These are phyloP conservation scores for Artibeus lituratus DNA, from an alignment of 2,797 vertebrate genomes.

Conservation along the genomic window DNA sequence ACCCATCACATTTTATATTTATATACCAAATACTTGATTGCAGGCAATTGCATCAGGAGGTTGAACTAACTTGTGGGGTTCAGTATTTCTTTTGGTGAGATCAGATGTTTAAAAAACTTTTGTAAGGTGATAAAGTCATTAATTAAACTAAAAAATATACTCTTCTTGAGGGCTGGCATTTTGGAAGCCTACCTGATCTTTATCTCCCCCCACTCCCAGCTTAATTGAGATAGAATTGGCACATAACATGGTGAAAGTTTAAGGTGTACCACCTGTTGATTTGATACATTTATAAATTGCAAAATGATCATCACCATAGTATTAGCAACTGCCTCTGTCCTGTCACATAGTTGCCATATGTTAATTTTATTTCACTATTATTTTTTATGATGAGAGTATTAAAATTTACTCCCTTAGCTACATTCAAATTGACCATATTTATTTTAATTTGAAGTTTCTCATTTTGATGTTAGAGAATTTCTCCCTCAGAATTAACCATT, in stretches of 20 bases:
- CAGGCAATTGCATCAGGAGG: background rate
- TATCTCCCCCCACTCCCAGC: background rate
- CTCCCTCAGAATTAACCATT: background rate
- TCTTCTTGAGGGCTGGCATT: background rate
- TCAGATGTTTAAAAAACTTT: background rate
- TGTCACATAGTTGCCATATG: background rate
- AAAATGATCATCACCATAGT: background rate
- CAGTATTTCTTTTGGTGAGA: background rate
- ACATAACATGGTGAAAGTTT: background rate
- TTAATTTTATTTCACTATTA: background rate
- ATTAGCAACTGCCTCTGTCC: background rate
- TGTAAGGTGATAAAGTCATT: background rate
- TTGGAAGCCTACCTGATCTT: background rate
- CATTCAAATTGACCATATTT: background rate
- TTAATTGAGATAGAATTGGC: background rate
- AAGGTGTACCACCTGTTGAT: background rate
- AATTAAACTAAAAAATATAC: background rate
- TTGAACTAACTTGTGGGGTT: background rate
- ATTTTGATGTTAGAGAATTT: background rate
- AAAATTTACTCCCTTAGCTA: background rate
- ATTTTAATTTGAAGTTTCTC: background rate
- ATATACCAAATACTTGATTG: conserved; percentile 3
- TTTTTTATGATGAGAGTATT: background rate
- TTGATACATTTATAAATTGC: background rate
- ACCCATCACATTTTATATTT: background rate